phyloP scores from a whole-genome alignment of 2,113 vertebrate genomes.

The human (Homo sapiens) region DNA sequence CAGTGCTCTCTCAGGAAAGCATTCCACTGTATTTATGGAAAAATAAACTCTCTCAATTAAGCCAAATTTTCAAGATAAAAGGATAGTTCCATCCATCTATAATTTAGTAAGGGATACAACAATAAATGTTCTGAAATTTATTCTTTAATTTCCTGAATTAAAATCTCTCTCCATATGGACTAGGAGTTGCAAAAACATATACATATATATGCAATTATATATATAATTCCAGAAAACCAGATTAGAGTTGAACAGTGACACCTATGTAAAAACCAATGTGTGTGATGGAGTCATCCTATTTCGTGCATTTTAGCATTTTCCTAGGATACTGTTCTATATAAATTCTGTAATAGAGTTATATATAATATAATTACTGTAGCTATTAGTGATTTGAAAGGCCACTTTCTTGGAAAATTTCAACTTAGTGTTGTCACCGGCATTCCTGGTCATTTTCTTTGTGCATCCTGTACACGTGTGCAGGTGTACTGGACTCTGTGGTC shows the following conservation, averaged over 20 bases:
- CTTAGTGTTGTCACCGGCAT: neutral
- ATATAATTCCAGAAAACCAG: neutral
- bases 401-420: neutral
- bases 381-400: neutral
- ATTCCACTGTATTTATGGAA: neutral
- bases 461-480: accelerated
- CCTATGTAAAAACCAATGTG: neutral
- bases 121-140: neutral
- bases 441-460: too few species aligned
- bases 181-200: neutral
- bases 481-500: neutral
- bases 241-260: neutral
- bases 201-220: neutral
- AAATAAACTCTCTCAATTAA: neutral
- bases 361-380: neutral
- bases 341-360: neutral
- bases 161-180: constrained; percentile 28
- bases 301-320: neutral
- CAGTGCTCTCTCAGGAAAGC: neutral
- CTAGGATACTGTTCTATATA: neutral
- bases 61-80: neutral
- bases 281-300: neutral
- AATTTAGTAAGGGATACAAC: neutral
- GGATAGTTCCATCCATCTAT: neutral
- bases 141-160: constrained; percentile 40